These are phyloP conservation scores for Procambarus clarkii DNA, from an alignment of 1,140 invertebrate species.

Conservation along the genomic window DNA sequence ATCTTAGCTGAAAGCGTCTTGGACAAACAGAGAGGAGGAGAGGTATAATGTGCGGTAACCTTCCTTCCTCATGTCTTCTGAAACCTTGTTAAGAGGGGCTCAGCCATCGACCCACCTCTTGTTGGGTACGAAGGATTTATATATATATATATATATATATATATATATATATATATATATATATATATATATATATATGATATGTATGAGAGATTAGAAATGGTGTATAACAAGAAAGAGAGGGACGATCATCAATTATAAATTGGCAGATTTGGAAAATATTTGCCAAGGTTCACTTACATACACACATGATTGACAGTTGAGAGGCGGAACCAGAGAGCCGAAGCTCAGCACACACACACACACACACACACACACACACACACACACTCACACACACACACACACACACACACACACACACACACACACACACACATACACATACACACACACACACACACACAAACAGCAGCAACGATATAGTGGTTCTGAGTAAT, in stretches of 20 bases:
- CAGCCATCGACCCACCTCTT: too few species aligned
- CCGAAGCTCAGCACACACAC: background rate
- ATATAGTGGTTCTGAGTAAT: too few species aligned
- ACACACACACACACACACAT: slow-evolving; percentile 45
- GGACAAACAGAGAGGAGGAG: background rate
- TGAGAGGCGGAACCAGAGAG: too few species aligned
- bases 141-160: background rate
- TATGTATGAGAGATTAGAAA: too few species aligned
- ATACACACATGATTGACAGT: too few species aligned
- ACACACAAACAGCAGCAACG: slow-evolving; percentile 26
- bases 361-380: background rate
- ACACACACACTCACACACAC: slow-evolving; percentile 18
- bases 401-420: slow-evolving; percentile 33
- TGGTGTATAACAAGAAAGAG: too few species aligned
- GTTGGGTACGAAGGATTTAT: background rate
- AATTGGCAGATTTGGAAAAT: too few species aligned
- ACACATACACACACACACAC: slow-evolving; percentile 45
- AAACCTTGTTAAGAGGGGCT: too few species aligned
- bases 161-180: background rate
- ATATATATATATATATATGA: background rate
- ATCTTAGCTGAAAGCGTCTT: background rate
- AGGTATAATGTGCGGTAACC: too few species aligned
- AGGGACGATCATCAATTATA: too few species aligned
- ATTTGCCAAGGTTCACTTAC: too few species aligned
- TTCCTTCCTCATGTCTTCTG: too few species aligned